Conservation (phyloP, 2,888 invertebrate genomes). For the Drosophila borborema region DNA sequence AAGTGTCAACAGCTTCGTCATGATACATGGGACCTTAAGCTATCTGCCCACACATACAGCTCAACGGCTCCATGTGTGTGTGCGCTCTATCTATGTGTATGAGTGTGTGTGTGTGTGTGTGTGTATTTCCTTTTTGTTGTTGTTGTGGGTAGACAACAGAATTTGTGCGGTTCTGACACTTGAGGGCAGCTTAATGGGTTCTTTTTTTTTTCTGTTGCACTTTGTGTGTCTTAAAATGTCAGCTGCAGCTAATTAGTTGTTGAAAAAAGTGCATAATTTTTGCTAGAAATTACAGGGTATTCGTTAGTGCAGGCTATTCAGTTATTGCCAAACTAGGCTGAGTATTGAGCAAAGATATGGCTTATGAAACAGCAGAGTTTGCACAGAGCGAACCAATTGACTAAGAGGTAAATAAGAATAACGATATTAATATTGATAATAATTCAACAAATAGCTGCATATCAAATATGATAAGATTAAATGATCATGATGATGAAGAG, state of each 20-base stretch:
- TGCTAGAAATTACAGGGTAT: neutral
- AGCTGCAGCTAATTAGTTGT: conserved; percentile 30
- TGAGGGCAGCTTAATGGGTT: conserved; percentile 52
- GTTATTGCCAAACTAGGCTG: too few species aligned
- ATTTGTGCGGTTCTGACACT: conserved; percentile 27
- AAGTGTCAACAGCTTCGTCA: conserved; percentile 77
- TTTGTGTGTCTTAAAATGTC: conserved; percentile 16
- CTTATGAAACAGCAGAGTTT: neutral
- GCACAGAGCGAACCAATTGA: neutral
- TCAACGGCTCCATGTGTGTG: conserved; percentile 8
- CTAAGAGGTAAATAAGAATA: too few species aligned
- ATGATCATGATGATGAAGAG: too few species aligned
- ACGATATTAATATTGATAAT: too few species aligned
- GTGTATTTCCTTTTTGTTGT: conserved; percentile 16
- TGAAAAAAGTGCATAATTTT: too few species aligned
- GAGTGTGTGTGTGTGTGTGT: conserved; percentile 9
- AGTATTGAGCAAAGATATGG: neutral
- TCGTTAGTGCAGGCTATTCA: too few species aligned
- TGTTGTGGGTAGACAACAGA: conserved; percentile 8
- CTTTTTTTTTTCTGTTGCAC: conserved; percentile 38
- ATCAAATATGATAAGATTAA: too few species aligned
- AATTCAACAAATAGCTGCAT: too few species aligned
- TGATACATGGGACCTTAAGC: conserved; percentile 74
- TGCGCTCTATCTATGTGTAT: neutral
- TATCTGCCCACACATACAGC: conserved; percentile 50